phyloP scores from a whole-genome alignment of 2,888 invertebrate species.

The Aphrophora alni region DNA sequence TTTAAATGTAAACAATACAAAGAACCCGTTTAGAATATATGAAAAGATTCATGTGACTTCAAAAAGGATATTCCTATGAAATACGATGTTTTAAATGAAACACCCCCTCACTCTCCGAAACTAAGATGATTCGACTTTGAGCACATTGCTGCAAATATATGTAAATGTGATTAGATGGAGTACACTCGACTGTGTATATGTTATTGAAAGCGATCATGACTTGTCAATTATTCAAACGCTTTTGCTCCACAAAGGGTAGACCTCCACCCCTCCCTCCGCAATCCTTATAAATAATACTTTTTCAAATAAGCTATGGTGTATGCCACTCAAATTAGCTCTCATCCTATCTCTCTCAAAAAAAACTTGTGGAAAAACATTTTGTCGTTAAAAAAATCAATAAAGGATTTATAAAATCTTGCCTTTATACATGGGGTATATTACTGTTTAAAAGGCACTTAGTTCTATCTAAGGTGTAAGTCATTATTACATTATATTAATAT shows the following conservation, averaged over 20 bases:
- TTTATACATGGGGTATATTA: too few relatives aligned
- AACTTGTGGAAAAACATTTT: not conserved
- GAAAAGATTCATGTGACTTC: too few relatives aligned
- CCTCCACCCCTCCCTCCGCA: not conserved
- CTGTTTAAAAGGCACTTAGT: too few relatives aligned
- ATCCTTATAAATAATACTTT: slow-evolving; percentile 9
- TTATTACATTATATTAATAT: too few relatives aligned
- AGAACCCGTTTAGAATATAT: too few relatives aligned
- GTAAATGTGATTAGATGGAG: not conserved
- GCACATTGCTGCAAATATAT: not conserved
- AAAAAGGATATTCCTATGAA: not conserved
- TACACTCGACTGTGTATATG: not conserved
- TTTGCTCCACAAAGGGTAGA: not conserved
- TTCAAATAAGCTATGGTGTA: not conserved
- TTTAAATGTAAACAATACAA: too few relatives aligned
- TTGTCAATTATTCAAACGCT: not conserved
- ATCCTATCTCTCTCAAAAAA: not conserved
- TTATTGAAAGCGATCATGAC: not conserved
- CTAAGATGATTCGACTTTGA: not conserved
- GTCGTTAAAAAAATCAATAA: not conserved
- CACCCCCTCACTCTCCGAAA: not conserved
- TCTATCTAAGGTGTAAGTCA: too few relatives aligned
- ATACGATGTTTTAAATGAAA: not conserved
- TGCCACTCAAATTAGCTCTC: not conserved
- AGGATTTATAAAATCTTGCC: too few relatives aligned